Conservation (phyloP, 1,140 invertebrate genomes). For the Proctacanthus coquilletti region DNA sequence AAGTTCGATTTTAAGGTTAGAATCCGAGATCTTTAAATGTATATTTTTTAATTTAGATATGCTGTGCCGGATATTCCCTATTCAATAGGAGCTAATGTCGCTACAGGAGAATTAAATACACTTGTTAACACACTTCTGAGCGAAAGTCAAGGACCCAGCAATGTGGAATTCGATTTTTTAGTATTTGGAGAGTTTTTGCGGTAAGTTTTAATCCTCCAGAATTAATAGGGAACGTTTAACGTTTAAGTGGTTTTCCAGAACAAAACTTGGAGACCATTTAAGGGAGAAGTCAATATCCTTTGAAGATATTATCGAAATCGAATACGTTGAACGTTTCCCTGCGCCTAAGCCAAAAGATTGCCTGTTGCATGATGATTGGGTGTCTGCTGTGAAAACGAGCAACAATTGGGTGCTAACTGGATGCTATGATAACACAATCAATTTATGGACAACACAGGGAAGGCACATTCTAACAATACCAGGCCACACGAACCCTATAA, state of each 20-base stretch:
- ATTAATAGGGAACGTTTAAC: not conserved
- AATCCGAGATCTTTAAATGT: constrained; percentile 1
- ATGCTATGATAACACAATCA: constrained; percentile 88
- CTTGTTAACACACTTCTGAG: constrained; percentile 66
- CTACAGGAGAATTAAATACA: constrained; percentile 53
- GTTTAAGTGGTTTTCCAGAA: constrained; percentile 11
- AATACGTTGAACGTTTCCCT: constrained; percentile 77
- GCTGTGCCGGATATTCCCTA: constrained; percentile 72
- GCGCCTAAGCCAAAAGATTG: constrained; percentile 81
- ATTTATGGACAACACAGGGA: constrained; percentile 76
- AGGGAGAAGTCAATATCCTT: constrained; percentile 48
- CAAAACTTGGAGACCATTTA: constrained; percentile 51
- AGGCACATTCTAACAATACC: constrained; percentile 68
- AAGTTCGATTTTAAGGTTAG: constrained; percentile 27
- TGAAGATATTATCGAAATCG: constrained; percentile 69
- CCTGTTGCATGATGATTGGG: constrained; percentile 91
- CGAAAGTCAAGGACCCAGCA: constrained; percentile 36
- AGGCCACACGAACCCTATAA: constrained; percentile 72
- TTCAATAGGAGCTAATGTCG: constrained; percentile 55
- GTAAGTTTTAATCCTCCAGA: constrained; percentile 4
- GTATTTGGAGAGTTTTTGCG: constrained; percentile 66
- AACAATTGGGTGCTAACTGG: constrained; percentile 79
- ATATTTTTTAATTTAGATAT: constrained; percentile 42
- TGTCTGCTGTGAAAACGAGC: constrained; percentile 60
- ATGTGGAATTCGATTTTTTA: constrained; percentile 77